Conservation (phyloP, 2,888 invertebrate species). For the Nineta flava region DNA sequence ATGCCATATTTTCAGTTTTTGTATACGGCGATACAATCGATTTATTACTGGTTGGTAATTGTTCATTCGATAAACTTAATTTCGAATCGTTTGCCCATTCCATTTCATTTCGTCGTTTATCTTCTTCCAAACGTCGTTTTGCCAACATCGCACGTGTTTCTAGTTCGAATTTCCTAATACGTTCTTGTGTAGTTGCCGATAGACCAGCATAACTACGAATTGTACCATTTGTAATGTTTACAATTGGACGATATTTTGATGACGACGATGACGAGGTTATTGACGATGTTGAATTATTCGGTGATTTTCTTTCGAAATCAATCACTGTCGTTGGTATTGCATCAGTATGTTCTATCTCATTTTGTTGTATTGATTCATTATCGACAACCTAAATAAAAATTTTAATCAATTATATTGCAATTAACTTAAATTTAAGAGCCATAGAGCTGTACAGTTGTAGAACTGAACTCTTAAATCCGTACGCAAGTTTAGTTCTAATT, state of each 20-base stretch:
- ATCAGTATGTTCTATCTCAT: background rate
- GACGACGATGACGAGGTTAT: background rate
- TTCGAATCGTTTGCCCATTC: conserved; percentile 20
- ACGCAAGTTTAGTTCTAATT: too few relatives aligned
- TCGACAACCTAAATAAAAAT: background rate
- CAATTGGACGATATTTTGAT: background rate
- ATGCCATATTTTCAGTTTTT: too few relatives aligned
- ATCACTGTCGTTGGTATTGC: conserved; percentile 5
- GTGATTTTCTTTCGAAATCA: background rate
- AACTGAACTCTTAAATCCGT: too few relatives aligned
- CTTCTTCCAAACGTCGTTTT: conserved; percentile 26
- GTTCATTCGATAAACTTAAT: background rate
- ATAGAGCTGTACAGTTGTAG: too few relatives aligned
- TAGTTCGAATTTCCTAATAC: conserved; percentile 54
- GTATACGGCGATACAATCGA: background rate
- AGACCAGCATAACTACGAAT: conserved; percentile 43
- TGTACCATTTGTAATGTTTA: background rate
- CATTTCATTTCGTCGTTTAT: conserved; percentile 34
- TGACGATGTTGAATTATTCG: background rate
- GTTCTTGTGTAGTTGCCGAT: conserved; percentile 42
- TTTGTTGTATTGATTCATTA: conserved; percentile 3
- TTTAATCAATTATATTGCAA: too few relatives aligned
- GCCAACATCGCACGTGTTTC: conserved; percentile 56
- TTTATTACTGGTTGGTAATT: background rate
- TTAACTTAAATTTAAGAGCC: too few relatives aligned